Percentiles rank a stretch among this genome's conserved stretches.
phyloP scores from a whole-genome alignment of 1,140 invertebrate species.

The Ylistrum balloti region DNA sequence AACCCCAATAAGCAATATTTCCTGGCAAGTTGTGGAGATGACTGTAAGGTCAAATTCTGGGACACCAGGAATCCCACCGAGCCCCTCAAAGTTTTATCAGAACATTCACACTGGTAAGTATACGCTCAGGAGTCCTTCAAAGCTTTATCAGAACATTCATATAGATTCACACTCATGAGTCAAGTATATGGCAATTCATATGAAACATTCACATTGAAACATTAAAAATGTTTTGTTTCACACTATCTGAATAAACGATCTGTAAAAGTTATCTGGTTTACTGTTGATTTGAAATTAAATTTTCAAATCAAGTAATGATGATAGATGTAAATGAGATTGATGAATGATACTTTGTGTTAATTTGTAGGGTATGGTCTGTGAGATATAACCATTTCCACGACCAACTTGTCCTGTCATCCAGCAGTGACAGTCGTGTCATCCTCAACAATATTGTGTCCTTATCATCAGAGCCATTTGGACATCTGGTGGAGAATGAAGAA shows the following conservation, averaged over 20 bases:
- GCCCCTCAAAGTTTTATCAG: conserved; percentile 90
- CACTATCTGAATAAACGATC: too few relatives aligned
- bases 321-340: too few relatives aligned
- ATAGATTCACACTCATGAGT: too few relatives aligned
- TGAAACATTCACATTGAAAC: too few relatives aligned
- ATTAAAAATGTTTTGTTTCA: too few relatives aligned
- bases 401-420: conserved; percentile 96
- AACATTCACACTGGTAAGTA: conserved; percentile 96
- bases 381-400: conserved; percentile 98
- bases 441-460: conserved; percentile 93
- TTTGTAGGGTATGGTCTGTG: conserved; percentile 93
- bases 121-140: too few relatives aligned
- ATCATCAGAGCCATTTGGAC: conserved; percentile 90
- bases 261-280: too few relatives aligned
- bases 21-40: conserved; percentile 96
- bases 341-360: too few relatives aligned
- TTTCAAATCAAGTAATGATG: too few relatives aligned
- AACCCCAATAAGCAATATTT: conserved; percentile 98
- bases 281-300: too few relatives aligned
- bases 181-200: too few relatives aligned
- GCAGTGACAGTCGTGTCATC: conserved; percentile 96
- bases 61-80: conserved; percentile 92
- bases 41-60: conserved; percentile 97
- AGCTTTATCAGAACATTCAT: too few relatives aligned
- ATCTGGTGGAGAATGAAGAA: conserved; percentile 84